These are phyloP conservation scores for Rotaria macrura DNA, from an alignment of 2,888 invertebrate genomes.

Conservation along the genomic window DNA sequence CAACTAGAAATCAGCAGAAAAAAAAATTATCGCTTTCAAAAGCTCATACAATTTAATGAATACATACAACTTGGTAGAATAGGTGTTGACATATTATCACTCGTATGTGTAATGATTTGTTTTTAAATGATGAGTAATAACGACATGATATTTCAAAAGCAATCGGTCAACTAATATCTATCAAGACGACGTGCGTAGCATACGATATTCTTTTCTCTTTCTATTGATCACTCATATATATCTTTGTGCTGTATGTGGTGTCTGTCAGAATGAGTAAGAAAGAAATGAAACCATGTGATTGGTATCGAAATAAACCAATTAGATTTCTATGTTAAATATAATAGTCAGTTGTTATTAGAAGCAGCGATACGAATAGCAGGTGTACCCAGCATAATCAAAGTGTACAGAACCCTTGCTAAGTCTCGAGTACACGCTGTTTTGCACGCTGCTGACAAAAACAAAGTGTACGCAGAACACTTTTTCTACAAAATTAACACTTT, in stretches of 20 bases:
- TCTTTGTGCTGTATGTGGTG: not conserved
- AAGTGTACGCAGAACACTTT: too few relatives aligned
- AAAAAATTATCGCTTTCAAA: not conserved
- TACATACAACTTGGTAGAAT: not conserved
- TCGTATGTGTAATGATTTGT: not conserved
- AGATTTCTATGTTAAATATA: not conserved
- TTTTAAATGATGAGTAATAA: not conserved
- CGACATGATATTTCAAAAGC: not conserved
- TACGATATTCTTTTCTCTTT: not conserved
- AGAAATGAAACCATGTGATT: not conserved
- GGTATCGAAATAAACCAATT: not conserved
- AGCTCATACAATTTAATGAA: not conserved
- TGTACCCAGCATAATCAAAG: too few relatives aligned
- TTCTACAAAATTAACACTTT: too few relatives aligned
- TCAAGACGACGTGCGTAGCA: not conserved
- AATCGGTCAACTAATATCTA: not conserved
- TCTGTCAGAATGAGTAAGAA: not conserved
- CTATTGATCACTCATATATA: not conserved
- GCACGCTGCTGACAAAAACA: too few relatives aligned
- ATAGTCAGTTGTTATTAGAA: too few relatives aligned
- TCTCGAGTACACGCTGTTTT: too few relatives aligned
- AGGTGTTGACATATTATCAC: not conserved
- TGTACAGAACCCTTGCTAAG: too few relatives aligned
- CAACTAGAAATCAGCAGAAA: conserved; percentile 1
- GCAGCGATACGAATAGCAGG: too few relatives aligned